These are phyloP conservation scores for Chloroceryle amazona DNA, from an alignment of 2,797 vertebrate species.

Conservation along the genomic window DNA sequence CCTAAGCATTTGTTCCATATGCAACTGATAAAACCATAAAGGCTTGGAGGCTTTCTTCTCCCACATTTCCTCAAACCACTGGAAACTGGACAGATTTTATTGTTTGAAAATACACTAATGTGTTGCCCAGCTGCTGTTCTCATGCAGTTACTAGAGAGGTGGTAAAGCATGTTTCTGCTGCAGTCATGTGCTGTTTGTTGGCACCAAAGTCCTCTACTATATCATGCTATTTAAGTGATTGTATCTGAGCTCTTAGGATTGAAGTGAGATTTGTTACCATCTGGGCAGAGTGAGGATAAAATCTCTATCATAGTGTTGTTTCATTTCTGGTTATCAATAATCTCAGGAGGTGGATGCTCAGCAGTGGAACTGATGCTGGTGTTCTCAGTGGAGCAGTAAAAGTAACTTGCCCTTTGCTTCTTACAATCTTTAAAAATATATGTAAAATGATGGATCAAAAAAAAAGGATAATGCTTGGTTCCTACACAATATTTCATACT, in stretches of 20 bases:
- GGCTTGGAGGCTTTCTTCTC: not conserved
- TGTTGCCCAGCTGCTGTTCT: not conserved
- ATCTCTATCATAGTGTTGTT: fast-evolving
- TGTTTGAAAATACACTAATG: not conserved
- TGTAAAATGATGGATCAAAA: not conserved
- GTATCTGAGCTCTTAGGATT: not conserved
- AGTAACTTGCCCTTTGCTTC: not conserved
- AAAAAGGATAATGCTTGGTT: not conserved
- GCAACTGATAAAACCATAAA: not conserved
- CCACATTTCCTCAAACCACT: not conserved
- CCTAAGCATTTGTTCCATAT: no score
- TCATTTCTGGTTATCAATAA: not conserved
- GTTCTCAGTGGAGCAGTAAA: fast-evolving
- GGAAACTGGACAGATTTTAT: not conserved
- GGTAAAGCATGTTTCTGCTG: not conserved
- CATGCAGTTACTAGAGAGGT: fast-evolving
- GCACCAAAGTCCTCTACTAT: not conserved
- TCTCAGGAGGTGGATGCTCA: not conserved
- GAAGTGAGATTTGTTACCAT: not conserved
- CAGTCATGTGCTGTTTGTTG: not conserved
- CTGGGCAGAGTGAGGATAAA: not conserved
- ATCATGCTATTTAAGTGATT: fast-evolving
- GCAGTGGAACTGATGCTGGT: not conserved
- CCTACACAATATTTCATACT: not conserved
- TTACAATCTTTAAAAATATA: not conserved